Percentiles rank a stretch among this genome's conserved stretches.
Conservation (phyloP, 2,113 vertebrate genomes). For the Murina feae region DNA sequence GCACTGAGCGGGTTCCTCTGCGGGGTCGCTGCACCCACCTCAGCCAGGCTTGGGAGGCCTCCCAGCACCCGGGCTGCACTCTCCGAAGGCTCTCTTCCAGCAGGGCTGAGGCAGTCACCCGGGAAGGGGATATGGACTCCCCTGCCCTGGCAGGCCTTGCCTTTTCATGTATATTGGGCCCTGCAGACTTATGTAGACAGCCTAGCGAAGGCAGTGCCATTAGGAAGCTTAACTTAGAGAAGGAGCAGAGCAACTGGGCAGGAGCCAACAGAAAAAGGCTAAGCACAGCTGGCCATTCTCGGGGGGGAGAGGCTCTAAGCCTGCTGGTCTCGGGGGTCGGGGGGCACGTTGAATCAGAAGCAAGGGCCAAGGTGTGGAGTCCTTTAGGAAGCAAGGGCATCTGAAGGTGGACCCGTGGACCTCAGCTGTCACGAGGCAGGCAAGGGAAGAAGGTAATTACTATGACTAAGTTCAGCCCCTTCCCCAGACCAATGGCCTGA, state of each 20-base stretch:
- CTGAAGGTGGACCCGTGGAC: too few relatives aligned
- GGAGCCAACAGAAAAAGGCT: background rate
- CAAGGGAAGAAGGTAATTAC: background rate
- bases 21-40: background rate
- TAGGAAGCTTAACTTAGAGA: background rate
- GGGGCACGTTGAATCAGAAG: too few relatives aligned
- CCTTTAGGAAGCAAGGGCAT: background rate
- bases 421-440: background rate
- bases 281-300: background rate
- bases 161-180: background rate
- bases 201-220: background rate
- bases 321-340: too few relatives aligned
- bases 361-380: background rate
- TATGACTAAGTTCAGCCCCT: background rate
- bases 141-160: rapidly evolving
- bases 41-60: rapidly evolving
- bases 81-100: background rate
- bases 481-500: background rate
- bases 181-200: background rate
- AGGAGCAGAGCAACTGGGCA: background rate
- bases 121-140: background rate
- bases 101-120: too few relatives aligned
- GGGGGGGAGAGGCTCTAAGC: too few relatives aligned
- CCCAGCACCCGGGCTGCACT: rapidly evolving
- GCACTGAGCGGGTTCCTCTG: rapidly evolving